Conservation (phyloP, 2,113 vertebrate genomes). For the Corynorhinus townsendii region DNA sequence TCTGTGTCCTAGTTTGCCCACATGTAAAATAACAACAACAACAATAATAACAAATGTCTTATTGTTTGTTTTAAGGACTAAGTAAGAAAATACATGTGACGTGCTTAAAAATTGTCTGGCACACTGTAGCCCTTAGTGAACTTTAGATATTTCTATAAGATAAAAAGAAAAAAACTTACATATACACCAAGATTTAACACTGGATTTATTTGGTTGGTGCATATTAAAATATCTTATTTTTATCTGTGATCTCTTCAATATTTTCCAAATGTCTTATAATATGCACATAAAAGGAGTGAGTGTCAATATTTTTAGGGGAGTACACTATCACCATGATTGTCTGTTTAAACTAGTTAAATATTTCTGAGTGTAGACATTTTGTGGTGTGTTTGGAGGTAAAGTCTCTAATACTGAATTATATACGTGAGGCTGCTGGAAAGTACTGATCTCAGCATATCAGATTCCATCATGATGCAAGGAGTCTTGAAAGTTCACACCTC, state of each 20-base stretch:
- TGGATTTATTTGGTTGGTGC: not conserved
- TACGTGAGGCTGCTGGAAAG: not conserved
- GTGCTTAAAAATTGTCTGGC: not conserved
- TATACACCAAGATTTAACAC: not conserved
- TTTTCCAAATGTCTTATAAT: not conserved
- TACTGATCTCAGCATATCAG: not conserved
- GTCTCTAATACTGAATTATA: not conserved
- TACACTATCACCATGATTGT: not conserved
- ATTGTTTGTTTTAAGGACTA: not conserved
- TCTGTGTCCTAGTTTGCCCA: not conserved
- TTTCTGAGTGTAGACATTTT: not conserved
- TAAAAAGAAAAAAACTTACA: not conserved
- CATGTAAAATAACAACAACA: not conserved
- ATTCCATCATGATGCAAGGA: not conserved
- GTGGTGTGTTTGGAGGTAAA: not conserved
- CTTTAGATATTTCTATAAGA: not conserved
- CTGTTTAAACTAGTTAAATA: not conserved
- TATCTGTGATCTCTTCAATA: not conserved
- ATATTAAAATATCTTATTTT: not conserved
- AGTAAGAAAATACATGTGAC: not conserved
- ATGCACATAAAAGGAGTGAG: not conserved
- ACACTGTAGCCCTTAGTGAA: not conserved
- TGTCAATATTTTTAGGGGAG: not conserved
- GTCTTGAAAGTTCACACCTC: not conserved
- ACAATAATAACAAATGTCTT: not conserved